Percentiles rank a stretch among this genome's conserved stretches.
These are phyloP conservation scores for Odontomyia ornata DNA, from an alignment of 2,888 invertebrate species.

Conservation along the genomic window DNA sequence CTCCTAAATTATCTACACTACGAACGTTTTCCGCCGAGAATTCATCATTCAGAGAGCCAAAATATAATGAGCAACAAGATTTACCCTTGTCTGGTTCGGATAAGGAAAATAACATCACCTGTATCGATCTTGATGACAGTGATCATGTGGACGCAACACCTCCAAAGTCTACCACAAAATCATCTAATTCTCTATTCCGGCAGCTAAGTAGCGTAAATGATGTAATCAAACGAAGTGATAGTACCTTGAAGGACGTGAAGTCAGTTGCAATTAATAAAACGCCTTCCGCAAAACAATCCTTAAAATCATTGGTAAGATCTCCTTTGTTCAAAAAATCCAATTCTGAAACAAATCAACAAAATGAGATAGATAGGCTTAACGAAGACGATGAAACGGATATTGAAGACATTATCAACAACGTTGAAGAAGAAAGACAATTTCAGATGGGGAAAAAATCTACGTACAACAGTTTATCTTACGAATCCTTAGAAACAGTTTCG, in stretches of 20 bases:
- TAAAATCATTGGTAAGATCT: neutral
- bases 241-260: constrained; percentile 7
- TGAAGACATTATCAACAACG: constrained; percentile 57
- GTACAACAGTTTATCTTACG: constrained; percentile 57
- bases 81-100: neutral
- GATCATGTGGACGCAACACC: neutral
- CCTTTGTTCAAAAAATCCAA: neutral
- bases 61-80: neutral
- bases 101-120: neutral
- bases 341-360: neutral
- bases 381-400: constrained; percentile 14
- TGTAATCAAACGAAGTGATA: constrained; percentile 26
- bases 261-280: constrained; percentile 51
- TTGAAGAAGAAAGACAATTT: constrained; percentile 58
- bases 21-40: neutral
- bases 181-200: constrained; percentile 11
- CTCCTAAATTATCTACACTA: neutral
- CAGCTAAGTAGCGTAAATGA: constrained; percentile 23
- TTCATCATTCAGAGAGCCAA: too few relatives aligned
- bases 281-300: constrained; percentile 52
- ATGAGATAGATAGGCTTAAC: neutral
- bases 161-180: neutral
- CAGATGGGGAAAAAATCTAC: constrained; percentile 57
- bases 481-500: constrained; percentile 55
- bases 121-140: constrained; percentile 3